Evolutionary conservation across 2,888 invertebrate species (phyloP).

Genomic region (Graphium colonna): DNA sequence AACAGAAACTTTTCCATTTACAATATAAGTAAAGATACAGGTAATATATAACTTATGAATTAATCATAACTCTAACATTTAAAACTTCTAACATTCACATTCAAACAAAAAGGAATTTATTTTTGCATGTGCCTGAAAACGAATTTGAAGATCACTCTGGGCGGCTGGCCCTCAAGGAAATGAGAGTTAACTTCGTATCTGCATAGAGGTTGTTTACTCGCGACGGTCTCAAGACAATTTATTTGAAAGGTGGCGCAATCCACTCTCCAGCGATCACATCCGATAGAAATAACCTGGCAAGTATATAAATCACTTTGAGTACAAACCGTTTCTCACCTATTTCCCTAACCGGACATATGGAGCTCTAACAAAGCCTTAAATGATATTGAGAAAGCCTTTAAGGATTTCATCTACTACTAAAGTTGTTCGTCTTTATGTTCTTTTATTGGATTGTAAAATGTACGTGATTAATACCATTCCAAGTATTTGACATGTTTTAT

Average conservation of each 20-base stretch:
- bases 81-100: too few species aligned
- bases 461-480: too few species aligned
- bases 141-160: conserved; percentile 53
- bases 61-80: too few species aligned
- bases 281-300: conserved; percentile 49
- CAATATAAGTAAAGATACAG: too few species aligned
- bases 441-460: too few species aligned
- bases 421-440: too few species aligned
- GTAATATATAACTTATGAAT: too few species aligned
- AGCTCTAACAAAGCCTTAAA: conserved; percentile 45
- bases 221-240: conserved; percentile 74
- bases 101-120: too few species aligned
- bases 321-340: conserved; percentile 71
- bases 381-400: too few species aligned
- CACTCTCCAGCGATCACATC: conserved; percentile 58
- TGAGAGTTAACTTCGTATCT: conserved; percentile 66
- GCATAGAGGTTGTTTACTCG: conserved; percentile 66
- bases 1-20: too few species aligned
- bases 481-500: too few species aligned
- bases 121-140: conserved; percentile 44
- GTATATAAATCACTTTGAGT: conserved; percentile 50
- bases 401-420: too few species aligned
- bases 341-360: conserved; percentile 35
- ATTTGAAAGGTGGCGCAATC: conserved; percentile 79
- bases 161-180: conserved; percentile 53